Evolutionary conservation across 92 coral and sea anemone genomes (phyloP).

Genomic region (Zoanthus sansibaricus): DNA sequence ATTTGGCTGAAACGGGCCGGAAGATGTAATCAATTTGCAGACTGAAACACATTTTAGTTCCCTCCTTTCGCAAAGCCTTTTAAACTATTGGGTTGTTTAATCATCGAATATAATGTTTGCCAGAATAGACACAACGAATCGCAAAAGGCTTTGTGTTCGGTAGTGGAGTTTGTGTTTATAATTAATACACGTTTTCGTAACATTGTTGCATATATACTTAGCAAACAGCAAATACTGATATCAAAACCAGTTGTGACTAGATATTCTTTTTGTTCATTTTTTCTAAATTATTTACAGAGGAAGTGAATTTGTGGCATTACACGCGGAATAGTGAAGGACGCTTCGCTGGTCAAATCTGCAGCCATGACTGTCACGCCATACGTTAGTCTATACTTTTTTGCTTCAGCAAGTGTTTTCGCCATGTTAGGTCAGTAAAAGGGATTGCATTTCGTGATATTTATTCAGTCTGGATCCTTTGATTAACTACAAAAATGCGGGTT

Average conservation of each 20-base stretch:
- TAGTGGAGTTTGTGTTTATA: too few species aligned
- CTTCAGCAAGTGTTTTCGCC: background rate
- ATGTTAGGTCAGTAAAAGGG: slow-evolving; percentile 6
- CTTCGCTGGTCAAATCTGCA: background rate
- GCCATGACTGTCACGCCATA: background rate
- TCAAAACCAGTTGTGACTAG: too few species aligned
- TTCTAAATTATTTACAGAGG: background rate
- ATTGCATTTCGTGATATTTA: background rate
- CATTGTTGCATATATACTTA: too few species aligned
- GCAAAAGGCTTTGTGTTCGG: too few species aligned
- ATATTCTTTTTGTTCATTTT: background rate
- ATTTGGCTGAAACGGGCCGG: background rate
- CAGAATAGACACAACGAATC: too few species aligned
- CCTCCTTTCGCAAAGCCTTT: too few species aligned
- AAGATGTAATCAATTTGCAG: background rate
- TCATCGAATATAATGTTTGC: too few species aligned
- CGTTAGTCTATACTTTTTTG: background rate
- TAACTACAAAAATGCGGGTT: too few species aligned
- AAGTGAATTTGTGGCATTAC: background rate
- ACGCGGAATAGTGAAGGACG: background rate
- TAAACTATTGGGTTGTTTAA: too few species aligned
- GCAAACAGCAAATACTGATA: too few species aligned
- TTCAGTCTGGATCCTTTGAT: background rate
- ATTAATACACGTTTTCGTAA: too few species aligned
- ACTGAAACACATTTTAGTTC: too few species aligned